These are phyloP conservation scores for Embidobia sp. DNA, from an alignment of 2,888 invertebrate genomes.

Conservation along the genomic window DNA sequence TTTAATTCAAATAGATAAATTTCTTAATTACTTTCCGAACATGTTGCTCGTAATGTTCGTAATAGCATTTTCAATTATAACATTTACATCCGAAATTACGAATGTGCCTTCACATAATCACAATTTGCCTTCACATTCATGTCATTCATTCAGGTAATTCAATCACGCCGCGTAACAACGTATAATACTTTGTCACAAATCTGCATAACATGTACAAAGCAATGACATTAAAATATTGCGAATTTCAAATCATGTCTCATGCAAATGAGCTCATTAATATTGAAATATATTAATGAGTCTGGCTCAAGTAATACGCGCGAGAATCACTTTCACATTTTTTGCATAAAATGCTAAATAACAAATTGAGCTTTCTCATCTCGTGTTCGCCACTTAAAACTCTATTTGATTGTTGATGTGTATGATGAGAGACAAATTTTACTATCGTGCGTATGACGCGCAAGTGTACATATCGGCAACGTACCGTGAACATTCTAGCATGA, in stretches of 20 bases:
- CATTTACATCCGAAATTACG: constrained; percentile 17
- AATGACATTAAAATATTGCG: constrained; percentile 54
- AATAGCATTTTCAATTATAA: no score
- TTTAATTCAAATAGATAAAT: no score
- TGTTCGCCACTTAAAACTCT: constrained; percentile 22
- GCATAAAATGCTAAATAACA: constrained; percentile 46
- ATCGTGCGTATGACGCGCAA: no score
- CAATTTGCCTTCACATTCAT: no score
- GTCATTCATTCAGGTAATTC: constrained; percentile 32
- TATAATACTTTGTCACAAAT: constrained; percentile 42
- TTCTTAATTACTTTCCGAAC: no score
- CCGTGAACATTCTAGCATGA: no score
- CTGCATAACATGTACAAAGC: constrained; percentile 45
- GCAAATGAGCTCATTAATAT: constrained; percentile 57
- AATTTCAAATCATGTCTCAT: constrained; percentile 51
- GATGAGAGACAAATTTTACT: background rate
- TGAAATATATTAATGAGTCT: constrained; percentile 51
- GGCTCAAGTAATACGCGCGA: constrained; percentile 26
- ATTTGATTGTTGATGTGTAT: constrained; percentile 33
- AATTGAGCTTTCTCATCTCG: constrained; percentile 37
- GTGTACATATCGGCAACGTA: no score
- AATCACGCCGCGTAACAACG: constrained; percentile 32
- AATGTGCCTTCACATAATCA: constrained; percentile 3
- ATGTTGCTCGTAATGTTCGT: no score
- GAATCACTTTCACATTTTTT: constrained; percentile 30